These are phyloP conservation scores for Catotricha subobsoleta DNA, from an alignment of 2,888 invertebrate species.

Conservation along the genomic window DNA sequence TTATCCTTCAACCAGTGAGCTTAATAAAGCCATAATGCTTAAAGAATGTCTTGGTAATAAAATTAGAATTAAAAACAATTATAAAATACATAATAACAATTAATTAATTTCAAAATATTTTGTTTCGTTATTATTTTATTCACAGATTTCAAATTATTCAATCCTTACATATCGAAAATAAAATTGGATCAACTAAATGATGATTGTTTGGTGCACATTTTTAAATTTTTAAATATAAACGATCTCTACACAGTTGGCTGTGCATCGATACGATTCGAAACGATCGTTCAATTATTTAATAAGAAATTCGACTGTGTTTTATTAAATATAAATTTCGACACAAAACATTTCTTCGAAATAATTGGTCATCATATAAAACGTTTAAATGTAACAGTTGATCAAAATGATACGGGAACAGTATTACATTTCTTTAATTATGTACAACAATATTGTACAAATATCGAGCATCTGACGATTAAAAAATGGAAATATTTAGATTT, in stretches of 20 bases:
- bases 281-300: not conserved
- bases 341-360: not conserved
- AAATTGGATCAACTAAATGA: not conserved
- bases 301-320: not conserved
- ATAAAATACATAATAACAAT: too few species aligned
- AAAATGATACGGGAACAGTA: not conserved
- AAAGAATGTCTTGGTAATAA: too few species aligned
- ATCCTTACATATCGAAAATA: too few species aligned
- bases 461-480: not conserved
- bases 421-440: not conserved
- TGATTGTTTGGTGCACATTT: conserved; percentile 4
- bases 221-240: not conserved
- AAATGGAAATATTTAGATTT: not conserved
- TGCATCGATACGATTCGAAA: not conserved
- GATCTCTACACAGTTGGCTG: not conserved
- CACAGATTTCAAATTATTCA: too few species aligned
- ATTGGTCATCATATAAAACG: not conserved
- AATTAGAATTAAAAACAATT: too few species aligned
- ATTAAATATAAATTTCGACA: not conserved
- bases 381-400: not conserved
- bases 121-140: too few species aligned
- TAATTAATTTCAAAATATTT: too few species aligned
- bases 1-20: too few species aligned
- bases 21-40: too few species aligned
- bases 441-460: not conserved